Evolutionary conservation across 2,113 vertebrate species (phyloP), one percentile per base, ranked within the genome.

Genomic region (Pangasianodon gigas): DNA sequence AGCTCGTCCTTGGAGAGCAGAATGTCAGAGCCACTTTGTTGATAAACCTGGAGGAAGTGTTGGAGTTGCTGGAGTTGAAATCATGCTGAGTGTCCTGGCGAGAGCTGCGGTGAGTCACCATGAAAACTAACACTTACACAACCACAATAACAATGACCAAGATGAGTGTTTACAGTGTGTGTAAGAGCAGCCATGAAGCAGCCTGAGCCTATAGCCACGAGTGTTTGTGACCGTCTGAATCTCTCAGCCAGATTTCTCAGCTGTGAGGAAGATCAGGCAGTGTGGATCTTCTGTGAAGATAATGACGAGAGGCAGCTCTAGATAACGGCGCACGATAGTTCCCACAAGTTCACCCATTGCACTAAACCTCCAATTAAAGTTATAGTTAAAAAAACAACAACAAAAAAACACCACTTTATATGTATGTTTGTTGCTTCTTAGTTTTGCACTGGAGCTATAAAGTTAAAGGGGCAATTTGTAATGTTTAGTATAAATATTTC

Each of bases 51-150:
- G 86, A 90, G 4, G 86, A 67, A 71, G 83, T 82, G 62, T 90
- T 90, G 16, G 69, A 60, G 5, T 10, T 82, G 62, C 90, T 90
- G 16, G 69, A 60, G 5, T 5, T 92, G 88, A 91, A 90, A 94
- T 60, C 29, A 98, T 98, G 98, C 94, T 98, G 92, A 93, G 93
- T 60, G 94, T 96, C 83, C 92, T 97, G 24, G 94, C 95, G 79
- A 96, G 95, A 94, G 94, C 95, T 13, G 94, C 93, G 97, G 98
- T 98, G 92, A 97, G 98, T 97, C 77, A 10, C 2, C 26, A 32
- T 0, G 81, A 56, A 2, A 19, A 82, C 51, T 58, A 69, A 37
- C 51, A 86, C 52, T 24, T 4, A 41, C 52, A 56, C 18, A 8
- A 82, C 2, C 18, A 24, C 52, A 9, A 83, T 4, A 32, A 58